A percentile compares a stretch with the other conserved stretches of the same genome.
Evolutionary conservation across 2,113 vertebrate species (phyloP).

Genomic region (Nyctibius bracteatus): DNA sequence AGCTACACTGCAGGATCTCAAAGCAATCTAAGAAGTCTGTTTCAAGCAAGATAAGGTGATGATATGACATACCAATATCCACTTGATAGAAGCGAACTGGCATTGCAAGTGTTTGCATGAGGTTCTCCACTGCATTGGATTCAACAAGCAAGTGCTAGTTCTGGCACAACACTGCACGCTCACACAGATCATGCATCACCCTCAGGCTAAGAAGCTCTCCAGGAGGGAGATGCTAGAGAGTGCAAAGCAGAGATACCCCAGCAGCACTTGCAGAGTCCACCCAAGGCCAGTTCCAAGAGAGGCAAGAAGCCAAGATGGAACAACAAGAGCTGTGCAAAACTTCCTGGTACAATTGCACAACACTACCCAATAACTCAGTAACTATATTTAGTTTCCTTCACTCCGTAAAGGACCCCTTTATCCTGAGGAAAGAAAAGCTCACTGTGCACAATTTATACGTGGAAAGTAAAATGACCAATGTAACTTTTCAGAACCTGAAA

Average conservation of each 20-base stretch:
- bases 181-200: neutral
- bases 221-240: neutral
- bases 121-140: neutral
- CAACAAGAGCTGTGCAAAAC: neutral
- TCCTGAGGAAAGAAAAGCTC: neutral
- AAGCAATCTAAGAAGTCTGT: neutral
- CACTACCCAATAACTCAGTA: neutral
- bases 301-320: neutral
- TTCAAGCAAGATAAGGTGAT: neutral
- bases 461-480: neutral
- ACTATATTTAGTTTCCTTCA: neutral
- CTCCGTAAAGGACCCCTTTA: neutral
- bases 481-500: neutral
- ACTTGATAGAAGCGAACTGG: neutral
- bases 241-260: neutral
- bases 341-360: neutral
- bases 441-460: neutral
- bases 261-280: neutral
- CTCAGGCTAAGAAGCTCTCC: neutral
- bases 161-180: neutral
- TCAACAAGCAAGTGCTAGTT: neutral
- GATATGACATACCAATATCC: neutral
- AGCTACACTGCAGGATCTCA: neutral
- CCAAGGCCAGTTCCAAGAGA: neutral
- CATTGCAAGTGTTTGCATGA: neutral